Evolutionary conservation across 1,140 invertebrate genomes (phyloP).

Genomic region (Holotrichia oblita): DNA sequence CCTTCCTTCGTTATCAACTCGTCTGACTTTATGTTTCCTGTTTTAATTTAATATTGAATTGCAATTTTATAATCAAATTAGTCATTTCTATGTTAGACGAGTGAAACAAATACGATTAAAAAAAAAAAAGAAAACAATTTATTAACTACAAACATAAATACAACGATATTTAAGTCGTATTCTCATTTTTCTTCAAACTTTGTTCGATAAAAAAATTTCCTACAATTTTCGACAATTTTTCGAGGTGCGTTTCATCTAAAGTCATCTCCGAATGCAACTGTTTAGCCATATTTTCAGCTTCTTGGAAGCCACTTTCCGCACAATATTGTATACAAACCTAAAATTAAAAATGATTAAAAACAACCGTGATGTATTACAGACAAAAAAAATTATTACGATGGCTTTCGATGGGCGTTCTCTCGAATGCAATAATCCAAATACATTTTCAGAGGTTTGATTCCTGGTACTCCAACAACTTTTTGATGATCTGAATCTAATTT

Average conservation of each 20-base stretch:
- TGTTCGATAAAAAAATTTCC: slow-evolving; percentile 16
- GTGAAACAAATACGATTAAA: too few species aligned
- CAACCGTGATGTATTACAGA: background rate
- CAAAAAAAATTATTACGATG: slow-evolving; percentile 58
- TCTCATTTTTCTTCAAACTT: background rate
- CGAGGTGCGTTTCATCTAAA: slow-evolving; percentile 62
- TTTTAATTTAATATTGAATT: too few species aligned
- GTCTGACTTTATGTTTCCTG: too few species aligned
- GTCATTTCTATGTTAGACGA: too few species aligned
- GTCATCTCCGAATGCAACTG: slow-evolving; percentile 61
- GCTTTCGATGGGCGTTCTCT: slow-evolving; percentile 63
- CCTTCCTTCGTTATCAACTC: too few species aligned
- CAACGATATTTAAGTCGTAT: background rate
- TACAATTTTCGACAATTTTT: slow-evolving; percentile 62
- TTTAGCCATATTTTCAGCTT: slow-evolving; percentile 60
- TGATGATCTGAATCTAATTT: slow-evolving; percentile 65
- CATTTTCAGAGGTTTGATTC: slow-evolving; percentile 60
- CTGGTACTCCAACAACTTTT: slow-evolving; percentile 66
- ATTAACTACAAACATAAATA: background rate
- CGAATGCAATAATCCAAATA: slow-evolving; percentile 64
- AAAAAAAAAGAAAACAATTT: background rate
- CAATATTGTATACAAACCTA: slow-evolving; percentile 65
- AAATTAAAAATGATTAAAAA: slow-evolving; percentile 49
- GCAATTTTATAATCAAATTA: too few species aligned
- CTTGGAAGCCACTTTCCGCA: slow-evolving; percentile 65